Evolutionary conservation across 53 echinoderm and acorn worm species (phyloP).

Genomic region (Stichopus horrens): DNA sequence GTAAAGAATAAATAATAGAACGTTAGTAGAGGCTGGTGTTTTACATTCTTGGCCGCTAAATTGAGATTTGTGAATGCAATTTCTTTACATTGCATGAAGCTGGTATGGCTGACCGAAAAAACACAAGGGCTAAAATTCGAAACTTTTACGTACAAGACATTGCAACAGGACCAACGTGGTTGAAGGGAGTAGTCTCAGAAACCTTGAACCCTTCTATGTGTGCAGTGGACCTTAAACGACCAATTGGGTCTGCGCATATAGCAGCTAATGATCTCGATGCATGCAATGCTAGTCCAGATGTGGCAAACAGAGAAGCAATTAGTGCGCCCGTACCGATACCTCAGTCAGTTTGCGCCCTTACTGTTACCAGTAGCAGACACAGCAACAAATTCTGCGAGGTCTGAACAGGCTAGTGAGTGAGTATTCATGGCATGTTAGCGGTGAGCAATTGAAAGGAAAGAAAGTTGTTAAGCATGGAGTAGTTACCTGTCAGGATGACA

Average conservation of each 20-base stretch:
- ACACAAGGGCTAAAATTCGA: slow-evolving; percentile 31
- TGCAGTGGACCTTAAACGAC: slow-evolving; percentile 36
- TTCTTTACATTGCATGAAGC: too few species aligned
- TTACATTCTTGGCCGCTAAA: too few species aligned
- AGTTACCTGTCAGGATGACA: too few species aligned
- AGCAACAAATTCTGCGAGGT: not conserved
- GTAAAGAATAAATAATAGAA: too few species aligned
- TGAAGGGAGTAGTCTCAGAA: slow-evolving; percentile 44
- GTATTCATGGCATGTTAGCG: not conserved
- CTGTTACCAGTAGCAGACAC: not conserved
- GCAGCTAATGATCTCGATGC: not conserved
- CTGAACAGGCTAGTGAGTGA: not conserved
- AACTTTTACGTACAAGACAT: slow-evolving; percentile 25
- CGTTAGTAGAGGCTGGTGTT: too few species aligned
- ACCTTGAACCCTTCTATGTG: slow-evolving; percentile 34
- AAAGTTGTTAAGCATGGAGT: too few species aligned
- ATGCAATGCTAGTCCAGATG: not conserved
- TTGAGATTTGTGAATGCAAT: too few species aligned
- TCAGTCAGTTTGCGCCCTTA: slow-evolving; percentile 1
- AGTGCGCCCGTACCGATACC: not conserved
- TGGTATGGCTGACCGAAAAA: slow-evolving; percentile 34
- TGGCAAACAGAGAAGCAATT: not conserved
- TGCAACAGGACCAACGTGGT: slow-evolving; percentile 59
- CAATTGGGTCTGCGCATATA: slow-evolving; percentile 39
- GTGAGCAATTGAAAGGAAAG: too few species aligned